Evolutionary conservation across 2,888 invertebrate genomes (phyloP).

Genomic region (Tetrapedia diversipes): DNA sequence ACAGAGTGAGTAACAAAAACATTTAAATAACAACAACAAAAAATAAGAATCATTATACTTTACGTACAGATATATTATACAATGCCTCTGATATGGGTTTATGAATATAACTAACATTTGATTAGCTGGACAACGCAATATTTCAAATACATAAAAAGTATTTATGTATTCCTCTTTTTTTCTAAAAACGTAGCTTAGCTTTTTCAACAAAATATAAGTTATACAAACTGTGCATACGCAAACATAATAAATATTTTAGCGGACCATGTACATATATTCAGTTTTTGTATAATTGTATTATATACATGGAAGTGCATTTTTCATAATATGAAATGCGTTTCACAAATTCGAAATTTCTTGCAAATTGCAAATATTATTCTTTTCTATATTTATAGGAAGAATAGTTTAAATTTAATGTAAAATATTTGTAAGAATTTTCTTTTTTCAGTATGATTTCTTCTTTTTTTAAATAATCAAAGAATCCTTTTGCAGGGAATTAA

Average conservation of each 20-base stretch:
- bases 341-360: slow-evolving; percentile 13
- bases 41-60: slow-evolving; percentile 4
- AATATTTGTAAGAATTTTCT: background rate
- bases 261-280: slow-evolving; percentile 38
- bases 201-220: background rate
- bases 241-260: slow-evolving; percentile 11
- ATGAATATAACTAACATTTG: slow-evolving; percentile 6
- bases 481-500: slow-evolving; percentile 10
- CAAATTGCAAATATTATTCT: background rate
- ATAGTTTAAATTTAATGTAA: slow-evolving; percentile 1
- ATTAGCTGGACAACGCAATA: background rate
- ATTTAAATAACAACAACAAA: background rate
- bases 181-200: background rate
- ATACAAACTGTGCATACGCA: background rate
- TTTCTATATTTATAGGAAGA: background rate
- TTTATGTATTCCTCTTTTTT: background rate
- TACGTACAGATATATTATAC: slow-evolving; percentile 3
- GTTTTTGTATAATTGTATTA: slow-evolving; percentile 16
- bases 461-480: background rate
- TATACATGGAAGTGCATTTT: slow-evolving; percentile 15
- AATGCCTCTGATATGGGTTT: background rate
- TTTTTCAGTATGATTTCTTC: background rate
- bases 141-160: background rate
- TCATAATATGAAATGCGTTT: slow-evolving; percentile 22
- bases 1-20: background rate